Evolutionary conservation across 2,797 vertebrate genomes (phyloP).

Genomic region (Argentina silus): DNA sequence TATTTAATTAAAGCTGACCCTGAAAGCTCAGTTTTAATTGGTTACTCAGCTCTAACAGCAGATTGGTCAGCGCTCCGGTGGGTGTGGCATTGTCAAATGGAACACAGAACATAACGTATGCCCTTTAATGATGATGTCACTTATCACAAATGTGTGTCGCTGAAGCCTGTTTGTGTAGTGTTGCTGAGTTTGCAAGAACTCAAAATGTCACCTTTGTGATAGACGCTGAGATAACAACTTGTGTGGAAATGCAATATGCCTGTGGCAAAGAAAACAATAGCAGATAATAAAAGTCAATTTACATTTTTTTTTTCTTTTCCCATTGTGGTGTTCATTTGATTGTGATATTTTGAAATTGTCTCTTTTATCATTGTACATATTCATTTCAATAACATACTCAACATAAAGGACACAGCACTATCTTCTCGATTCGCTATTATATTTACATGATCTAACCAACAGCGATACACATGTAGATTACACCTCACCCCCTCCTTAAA

Average conservation of each 20-base stretch:
- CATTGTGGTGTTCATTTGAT: constrained; percentile 57
- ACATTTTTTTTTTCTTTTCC: constrained; percentile 47
- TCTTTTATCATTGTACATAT: constrained; percentile 74
- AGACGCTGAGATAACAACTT: constrained; percentile 48
- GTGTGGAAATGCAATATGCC: constrained; percentile 58
- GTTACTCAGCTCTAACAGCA: constrained; percentile 56
- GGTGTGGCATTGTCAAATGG: constrained; percentile 13
- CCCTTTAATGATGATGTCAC: constrained; percentile 52
- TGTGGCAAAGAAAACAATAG: constrained; percentile 67
- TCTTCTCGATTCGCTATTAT: constrained; percentile 69
- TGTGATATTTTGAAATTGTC: constrained; percentile 49
- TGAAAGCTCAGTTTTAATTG: constrained; percentile 21
- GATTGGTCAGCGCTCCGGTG: constrained; percentile 50
- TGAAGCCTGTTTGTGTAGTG: constrained; percentile 49
- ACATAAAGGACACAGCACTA: constrained; percentile 81
- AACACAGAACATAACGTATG: constrained; percentile 6
- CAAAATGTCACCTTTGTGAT: constrained; percentile 43
- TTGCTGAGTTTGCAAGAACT: constrained; percentile 42
- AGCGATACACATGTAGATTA: constrained; percentile 72
- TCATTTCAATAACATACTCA: constrained; percentile 78
- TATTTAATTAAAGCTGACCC: constrained; percentile 55
- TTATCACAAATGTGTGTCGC: constrained; percentile 62
- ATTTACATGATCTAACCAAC: constrained; percentile 79
- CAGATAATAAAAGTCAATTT: constrained; percentile 57
- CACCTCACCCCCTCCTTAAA: constrained; percentile 44